phyloP scores from a whole-genome alignment of 2,797 vertebrate genomes.

The Sebastolobus alascanus region DNA sequence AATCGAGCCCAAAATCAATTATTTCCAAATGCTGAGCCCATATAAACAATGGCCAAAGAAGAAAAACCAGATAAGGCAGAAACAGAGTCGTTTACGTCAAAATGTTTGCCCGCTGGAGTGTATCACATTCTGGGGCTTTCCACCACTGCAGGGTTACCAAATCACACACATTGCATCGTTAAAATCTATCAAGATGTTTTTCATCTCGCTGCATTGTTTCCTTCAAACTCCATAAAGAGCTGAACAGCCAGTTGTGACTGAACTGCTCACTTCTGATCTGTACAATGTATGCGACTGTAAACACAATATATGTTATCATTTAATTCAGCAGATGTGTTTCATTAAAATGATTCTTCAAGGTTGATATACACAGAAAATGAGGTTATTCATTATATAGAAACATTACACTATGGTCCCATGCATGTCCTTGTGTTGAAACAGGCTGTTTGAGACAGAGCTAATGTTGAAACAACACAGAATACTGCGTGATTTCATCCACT shows the following conservation, averaged over 20 bases:
- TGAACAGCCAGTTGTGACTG: constrained; percentile 10
- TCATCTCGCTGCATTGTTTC: constrained; percentile 23
- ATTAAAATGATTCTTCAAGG: constrained; percentile 30
- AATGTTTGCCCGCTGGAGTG: constrained; percentile 20
- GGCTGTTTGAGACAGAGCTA: neutral
- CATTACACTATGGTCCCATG: neutral
- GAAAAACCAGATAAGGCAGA: constrained; percentile 19
- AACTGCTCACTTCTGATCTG: constrained; percentile 25
- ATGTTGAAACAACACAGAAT: constrained; percentile 5
- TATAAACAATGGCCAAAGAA: constrained; percentile 2
- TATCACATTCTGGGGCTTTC: constrained; percentile 61
- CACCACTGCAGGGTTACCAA: constrained; percentile 40
- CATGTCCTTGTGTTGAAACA: constrained; percentile 13
- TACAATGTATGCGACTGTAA: constrained; percentile 10
- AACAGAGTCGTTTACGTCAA: constrained; percentile 23
- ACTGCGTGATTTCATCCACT: neutral
- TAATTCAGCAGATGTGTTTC: constrained; percentile 48
- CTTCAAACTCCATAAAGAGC: constrained; percentile 18
- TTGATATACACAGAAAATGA: neutral
- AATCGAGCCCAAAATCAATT: constrained; percentile 12
- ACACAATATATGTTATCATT: constrained; percentile 10
- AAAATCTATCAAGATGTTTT: constrained; percentile 65
- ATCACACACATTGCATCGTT: constrained; percentile 52
- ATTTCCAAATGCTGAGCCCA: neutral
- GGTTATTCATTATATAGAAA: constrained; percentile 7